Base-by-base conservation (phyloP, 2,888 invertebrate genomes). In the Trypoxylon attenuatum region DNA sequence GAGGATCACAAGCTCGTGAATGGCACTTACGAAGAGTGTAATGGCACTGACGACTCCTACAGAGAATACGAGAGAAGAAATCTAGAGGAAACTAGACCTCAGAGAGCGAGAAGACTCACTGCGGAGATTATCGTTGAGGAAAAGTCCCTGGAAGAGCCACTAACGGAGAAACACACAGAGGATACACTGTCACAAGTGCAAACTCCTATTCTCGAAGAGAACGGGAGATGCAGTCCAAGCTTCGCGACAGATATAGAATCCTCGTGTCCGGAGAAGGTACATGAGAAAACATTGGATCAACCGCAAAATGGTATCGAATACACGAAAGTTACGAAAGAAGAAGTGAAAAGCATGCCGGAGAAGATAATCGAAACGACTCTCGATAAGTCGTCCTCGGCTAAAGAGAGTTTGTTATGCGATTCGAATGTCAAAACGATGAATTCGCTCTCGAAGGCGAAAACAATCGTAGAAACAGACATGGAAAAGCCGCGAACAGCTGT, bases 141-240 rank as follows among this genome's bases (percentile, higher is more conserved):
- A 87, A 89, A 52, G 87, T 89, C 80, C 82, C 88, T 80, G 87
- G 90, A 88, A 86, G 90, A 85, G 87, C 89, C 54, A 83, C 87
- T 78, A 82, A 73, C 56, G 2, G 71, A 52, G 51, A 73, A 23
- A 64, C 55, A 54, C 3, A 49, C 13, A 2, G 51, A 49, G 10
- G 41, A 51, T 16, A 50, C n/a, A 6, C 5, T 54, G 13, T 25
- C 55, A 4, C 50, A 47, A 29, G 43, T 70, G 5, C 53, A 57
- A 22, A 54, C 42, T 1, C 54, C 58, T 1, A 13, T 59, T 1
- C 16, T 69, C 5, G 69, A 68, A 16, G 49, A 50, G 6, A 63
- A 57, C 3, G 56, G 13, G 13, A 58, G 73, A 13, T 57, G 62
- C 2, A 64, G 62, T 6, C 73, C 76, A 19, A 74, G 19, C 46